phyloP scores from a whole-genome alignment of 2,797 vertebrate genomes.

The Leucoraja ocellata region DNA sequence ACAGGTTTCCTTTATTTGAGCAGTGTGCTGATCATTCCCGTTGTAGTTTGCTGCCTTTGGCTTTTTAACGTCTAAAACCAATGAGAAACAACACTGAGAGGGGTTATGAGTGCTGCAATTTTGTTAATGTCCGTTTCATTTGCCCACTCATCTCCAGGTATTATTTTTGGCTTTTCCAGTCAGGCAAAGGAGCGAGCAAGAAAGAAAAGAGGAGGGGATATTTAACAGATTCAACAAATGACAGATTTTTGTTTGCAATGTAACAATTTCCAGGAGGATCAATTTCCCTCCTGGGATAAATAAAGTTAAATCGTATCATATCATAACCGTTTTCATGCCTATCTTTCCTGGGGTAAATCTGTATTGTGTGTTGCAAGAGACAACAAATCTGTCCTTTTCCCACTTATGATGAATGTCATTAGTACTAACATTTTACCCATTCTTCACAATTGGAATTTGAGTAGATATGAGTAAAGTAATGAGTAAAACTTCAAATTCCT shows the following conservation, averaged over 20 bases:
- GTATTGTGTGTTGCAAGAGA: not conserved
- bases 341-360: not conserved
- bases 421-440: not conserved
- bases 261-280: too few relatives aligned
- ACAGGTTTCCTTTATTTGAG: not conserved
- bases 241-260: not conserved
- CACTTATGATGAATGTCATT: not conserved
- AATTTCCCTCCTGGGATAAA: too few relatives aligned
- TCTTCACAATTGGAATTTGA: not conserved
- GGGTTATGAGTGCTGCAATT: conserved; percentile 11
- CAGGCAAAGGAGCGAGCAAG: not conserved
- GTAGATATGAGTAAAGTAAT: not conserved
- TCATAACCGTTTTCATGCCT: not conserved
- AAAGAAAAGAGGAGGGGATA: not conserved
- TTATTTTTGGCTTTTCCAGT: conserved; percentile 6
- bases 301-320: too few relatives aligned
- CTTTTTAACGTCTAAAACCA: conserved; percentile 15
- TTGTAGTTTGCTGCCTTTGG: not conserved
- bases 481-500: too few relatives aligned
- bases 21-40: not conserved
- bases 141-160: not conserved
- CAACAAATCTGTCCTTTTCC: not conserved
- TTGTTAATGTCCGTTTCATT: conserved; percentile 26
- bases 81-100: conserved; percentile 23
- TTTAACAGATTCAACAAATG: not conserved